A percentile compares a stretch with the other conserved stretches of the same genome.
phyloP scores from a whole-genome alignment of 2,797 vertebrate species.

The Platyrinchus mystaceus region DNA sequence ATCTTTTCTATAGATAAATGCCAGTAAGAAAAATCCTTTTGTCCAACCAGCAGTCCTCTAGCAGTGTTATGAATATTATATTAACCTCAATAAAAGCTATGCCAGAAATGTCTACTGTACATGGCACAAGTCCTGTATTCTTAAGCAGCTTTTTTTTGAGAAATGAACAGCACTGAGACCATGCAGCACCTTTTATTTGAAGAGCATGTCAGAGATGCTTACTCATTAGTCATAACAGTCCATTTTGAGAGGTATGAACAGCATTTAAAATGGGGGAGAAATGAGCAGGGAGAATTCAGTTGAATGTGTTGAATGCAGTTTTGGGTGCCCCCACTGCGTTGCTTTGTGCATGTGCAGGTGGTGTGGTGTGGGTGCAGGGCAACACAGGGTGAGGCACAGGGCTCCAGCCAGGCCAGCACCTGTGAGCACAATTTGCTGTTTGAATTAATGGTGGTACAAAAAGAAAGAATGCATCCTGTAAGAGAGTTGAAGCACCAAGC shows the following conservation, averaged over 20 bases:
- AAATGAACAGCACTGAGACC: neutral
- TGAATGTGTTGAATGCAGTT: neutral
- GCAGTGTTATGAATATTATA: constrained; percentile 69
- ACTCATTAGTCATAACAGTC: neutral
- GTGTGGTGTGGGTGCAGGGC: neutral
- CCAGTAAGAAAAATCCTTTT: constrained; percentile 75
- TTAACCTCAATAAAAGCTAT: constrained; percentile 56
- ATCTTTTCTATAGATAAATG: constrained; percentile 78
- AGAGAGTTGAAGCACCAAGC: neutral
- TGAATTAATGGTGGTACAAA: neutral
- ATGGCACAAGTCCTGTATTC: neutral
- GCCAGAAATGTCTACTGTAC: constrained; percentile 47
- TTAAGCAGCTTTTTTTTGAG: constrained; percentile 43
- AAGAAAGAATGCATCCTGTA: neutral
- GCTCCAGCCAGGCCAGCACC: neutral
- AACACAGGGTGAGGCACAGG: accelerated
- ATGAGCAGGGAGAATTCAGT: neutral
- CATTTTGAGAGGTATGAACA: neutral
- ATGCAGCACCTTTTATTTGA: neutral
- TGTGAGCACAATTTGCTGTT: accelerated
- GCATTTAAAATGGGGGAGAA: neutral
- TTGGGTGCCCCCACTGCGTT: neutral
- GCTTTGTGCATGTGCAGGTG: neutral
- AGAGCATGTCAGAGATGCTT: neutral
- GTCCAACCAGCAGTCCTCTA: constrained; percentile 69